phyloP scores from a whole-genome alignment of 2,888 invertebrate species.

The Abrostola tripartita region DNA sequence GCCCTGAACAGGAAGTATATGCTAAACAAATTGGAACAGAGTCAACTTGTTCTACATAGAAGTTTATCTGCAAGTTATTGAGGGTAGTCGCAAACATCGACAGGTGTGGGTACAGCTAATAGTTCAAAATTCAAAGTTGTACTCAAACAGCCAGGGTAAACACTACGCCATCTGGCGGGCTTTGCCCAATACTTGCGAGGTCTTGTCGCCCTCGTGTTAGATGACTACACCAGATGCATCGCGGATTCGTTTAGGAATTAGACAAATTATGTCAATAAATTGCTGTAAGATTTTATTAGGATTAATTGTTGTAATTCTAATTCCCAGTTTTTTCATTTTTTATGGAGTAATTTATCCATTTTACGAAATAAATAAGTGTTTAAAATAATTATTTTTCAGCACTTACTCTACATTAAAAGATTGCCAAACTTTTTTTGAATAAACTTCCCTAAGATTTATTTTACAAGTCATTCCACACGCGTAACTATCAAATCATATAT shows the following conservation, averaged over 20 bases:
- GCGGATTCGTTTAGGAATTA: neutral
- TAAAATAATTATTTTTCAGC: neutral
- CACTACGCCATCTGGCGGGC: conserved; percentile 86
- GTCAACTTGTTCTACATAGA: conserved; percentile 46
- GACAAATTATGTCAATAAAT: neutral
- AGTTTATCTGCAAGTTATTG: conserved; percentile 56
- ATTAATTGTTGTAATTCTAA: too few species aligned
- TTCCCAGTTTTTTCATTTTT: too few species aligned
- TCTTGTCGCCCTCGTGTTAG: conserved; percentile 60
- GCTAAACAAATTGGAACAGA: conserved; percentile 38
- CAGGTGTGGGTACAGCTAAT: conserved; percentile 82
- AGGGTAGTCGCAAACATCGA: conserved; percentile 71
- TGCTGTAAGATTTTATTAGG: too few species aligned
- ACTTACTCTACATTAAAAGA: too few species aligned
- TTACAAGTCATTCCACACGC: neutral
- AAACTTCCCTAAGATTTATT: too few species aligned
- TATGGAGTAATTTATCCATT: too few species aligned
- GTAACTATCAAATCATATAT: neutral
- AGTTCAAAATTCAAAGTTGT: conserved; percentile 87
- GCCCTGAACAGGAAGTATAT: conserved; percentile 34
- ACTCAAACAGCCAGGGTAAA: conserved; percentile 81
- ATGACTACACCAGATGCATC: conserved; percentile 54
- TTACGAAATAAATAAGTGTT: neutral
- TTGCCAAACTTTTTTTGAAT: too few species aligned
- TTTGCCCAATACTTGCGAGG: conserved; percentile 71